Evolutionary conservation across 53 echinoderm and acorn worm species (phyloP).

Genomic region (Zoroaster sp.): DNA sequence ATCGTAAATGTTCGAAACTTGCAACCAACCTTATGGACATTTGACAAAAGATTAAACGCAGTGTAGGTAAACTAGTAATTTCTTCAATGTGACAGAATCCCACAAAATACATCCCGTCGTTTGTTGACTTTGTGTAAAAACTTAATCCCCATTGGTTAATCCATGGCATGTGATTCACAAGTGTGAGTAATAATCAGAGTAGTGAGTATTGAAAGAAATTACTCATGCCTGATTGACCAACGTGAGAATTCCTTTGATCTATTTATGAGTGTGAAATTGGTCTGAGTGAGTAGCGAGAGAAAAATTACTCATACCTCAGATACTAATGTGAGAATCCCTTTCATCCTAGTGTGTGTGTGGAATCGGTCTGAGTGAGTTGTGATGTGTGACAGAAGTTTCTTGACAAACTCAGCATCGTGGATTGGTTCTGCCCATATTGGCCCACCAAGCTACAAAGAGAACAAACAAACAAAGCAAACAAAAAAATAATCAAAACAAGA

Average conservation of each 20-base stretch:
- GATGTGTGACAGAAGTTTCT: slow-evolving; percentile 71
- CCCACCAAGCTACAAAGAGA: slow-evolving; percentile 76
- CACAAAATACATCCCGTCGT: too few species aligned
- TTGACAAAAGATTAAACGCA: too few species aligned
- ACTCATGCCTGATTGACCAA: neutral
- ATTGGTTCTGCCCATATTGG: slow-evolving; percentile 93
- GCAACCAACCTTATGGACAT: too few species aligned
- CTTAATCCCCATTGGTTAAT: too few species aligned
- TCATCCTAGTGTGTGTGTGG: slow-evolving; percentile 75
- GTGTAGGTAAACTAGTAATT: too few species aligned
- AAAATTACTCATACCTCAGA: slow-evolving; percentile 68
- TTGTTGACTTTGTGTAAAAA: too few species aligned
- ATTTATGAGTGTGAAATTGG: neutral
- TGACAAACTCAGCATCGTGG: slow-evolving; percentile 80
- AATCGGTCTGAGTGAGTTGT: slow-evolving; percentile 66
- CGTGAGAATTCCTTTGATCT: neutral
- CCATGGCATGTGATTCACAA: too few species aligned
- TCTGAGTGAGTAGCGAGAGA: neutral
- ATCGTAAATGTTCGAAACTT: too few species aligned
- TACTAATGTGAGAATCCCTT: slow-evolving; percentile 77
- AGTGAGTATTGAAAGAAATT: too few species aligned
- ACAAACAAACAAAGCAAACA: neutral
- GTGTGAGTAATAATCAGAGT: too few species aligned
- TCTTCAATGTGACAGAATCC: too few species aligned
- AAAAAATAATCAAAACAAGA: neutral